phyloP scores from a whole-genome alignment of 2,113 vertebrate species.

The Hemibagrus wyckioides region DNA sequence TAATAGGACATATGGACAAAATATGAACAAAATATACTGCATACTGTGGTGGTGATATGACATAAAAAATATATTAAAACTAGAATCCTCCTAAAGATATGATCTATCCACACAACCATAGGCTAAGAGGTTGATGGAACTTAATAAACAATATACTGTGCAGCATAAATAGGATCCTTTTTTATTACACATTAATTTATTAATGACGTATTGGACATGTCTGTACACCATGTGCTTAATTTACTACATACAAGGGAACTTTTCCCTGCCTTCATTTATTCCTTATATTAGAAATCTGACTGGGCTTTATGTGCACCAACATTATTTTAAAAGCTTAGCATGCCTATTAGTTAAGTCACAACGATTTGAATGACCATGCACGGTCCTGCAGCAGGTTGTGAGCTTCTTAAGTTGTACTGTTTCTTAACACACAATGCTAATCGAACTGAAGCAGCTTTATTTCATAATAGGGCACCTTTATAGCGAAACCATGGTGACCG shows the following conservation, averaged over 20 bases:
- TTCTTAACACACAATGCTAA: background rate
- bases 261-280: background rate
- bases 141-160: background rate
- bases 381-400: background rate
- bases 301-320: background rate
- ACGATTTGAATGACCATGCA: background rate
- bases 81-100: background rate
- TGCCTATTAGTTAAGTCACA: background rate
- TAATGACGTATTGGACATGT: background rate
- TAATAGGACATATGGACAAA: background rate
- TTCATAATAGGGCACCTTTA: background rate
- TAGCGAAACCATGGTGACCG: constrained; percentile 12
- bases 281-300: background rate
- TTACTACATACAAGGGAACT: background rate
- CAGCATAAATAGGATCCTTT: background rate
- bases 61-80: background rate
- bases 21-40: background rate
- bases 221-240: background rate
- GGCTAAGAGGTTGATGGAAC: background rate
- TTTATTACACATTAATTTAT: background rate
- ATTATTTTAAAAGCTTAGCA: background rate
- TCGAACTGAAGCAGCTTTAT: background rate
- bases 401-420: background rate
- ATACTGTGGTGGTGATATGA: background rate
- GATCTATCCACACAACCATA: background rate